Percentiles rank a stretch among this genome's conserved stretches.
Conservation (phyloP, 1,140 invertebrate genomes). For the Vanessa tameamea region DNA sequence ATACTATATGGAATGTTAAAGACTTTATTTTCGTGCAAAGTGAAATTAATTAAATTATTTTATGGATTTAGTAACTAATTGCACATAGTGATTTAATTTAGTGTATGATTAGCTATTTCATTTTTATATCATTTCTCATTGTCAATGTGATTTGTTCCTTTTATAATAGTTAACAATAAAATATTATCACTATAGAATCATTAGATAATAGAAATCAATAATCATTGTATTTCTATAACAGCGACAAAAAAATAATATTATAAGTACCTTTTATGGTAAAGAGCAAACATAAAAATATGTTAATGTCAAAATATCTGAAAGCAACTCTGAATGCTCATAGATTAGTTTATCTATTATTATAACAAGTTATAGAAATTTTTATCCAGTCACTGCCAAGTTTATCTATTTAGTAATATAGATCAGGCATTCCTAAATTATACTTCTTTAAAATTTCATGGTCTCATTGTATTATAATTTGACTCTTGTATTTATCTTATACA, state of each 20-base stretch:
- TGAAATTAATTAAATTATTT: constrained; percentile 54
- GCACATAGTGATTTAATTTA: constrained; percentile 66
- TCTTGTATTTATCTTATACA: constrained; percentile 73
- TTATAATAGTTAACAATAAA: constrained; percentile 51
- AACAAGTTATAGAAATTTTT: constrained; percentile 30
- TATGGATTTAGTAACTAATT: constrained; percentile 46
- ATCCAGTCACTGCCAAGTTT: constrained; percentile 69
- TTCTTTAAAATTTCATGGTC: constrained; percentile 66
- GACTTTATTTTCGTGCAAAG: constrained; percentile 59
- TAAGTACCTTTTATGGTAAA: constrained; percentile 31
- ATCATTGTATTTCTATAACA: constrained; percentile 34
- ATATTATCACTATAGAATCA: constrained; percentile 54
- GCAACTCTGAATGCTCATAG: constrained; percentile 4
- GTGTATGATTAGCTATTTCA: constrained; percentile 33
- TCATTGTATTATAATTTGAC: constrained; percentile 74
- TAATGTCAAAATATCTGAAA: constrained; percentile 3
- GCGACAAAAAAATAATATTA: constrained; percentile 21
- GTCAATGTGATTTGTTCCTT: constrained; percentile 72
- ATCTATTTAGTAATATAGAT: constrained; percentile 53
- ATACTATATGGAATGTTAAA: constrained; percentile 60
- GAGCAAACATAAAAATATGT: constrained; percentile 16
- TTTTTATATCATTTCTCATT: constrained; percentile 38
- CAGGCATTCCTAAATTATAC: constrained; percentile 68
- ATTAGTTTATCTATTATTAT: constrained; percentile 18
- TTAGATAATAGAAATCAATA: constrained; percentile 43